These are phyloP conservation scores for Axea sp. DNA, from an alignment of 2,888 invertebrate species.

Conservation along the genomic window DNA sequence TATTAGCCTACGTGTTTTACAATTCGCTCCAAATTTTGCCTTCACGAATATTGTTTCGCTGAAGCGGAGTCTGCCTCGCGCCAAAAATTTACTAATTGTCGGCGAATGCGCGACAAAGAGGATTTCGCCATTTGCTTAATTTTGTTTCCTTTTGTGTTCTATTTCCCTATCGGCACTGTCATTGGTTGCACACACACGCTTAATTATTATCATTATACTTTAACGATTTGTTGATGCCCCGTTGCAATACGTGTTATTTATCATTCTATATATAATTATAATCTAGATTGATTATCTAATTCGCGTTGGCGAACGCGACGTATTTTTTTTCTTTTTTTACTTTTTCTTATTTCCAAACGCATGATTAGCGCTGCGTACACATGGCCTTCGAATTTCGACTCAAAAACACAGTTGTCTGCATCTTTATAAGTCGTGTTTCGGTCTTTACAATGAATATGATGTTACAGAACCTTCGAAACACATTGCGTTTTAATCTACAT, in stretches of 20 bases:
- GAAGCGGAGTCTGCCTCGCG: constrained; percentile 14
- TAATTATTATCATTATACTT: constrained; percentile 68
- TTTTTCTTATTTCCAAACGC: constrained; percentile 36
- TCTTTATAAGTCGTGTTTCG: too few species aligned
- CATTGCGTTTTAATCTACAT: too few species aligned
- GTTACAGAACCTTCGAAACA: too few species aligned
- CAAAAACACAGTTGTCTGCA: too few species aligned
- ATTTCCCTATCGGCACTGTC: constrained; percentile 63
- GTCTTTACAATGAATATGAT: too few species aligned
- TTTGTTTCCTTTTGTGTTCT: constrained; percentile 23
- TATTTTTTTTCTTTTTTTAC: constrained; percentile 19
- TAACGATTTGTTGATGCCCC: constrained; percentile 62
- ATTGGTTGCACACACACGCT: constrained; percentile 67
- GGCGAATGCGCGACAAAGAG: constrained; percentile 52
- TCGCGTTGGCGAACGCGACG: constrained; percentile 20
- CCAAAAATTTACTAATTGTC: constrained; percentile 44
- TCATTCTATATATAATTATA: constrained; percentile 69
- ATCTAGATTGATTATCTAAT: constrained; percentile 74
- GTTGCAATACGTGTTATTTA: constrained; percentile 65
- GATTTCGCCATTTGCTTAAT: constrained; percentile 20
- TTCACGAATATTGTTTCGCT: constrained; percentile 29
- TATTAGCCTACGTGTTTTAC: constrained; percentile 76
- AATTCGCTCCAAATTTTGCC: constrained; percentile 65
- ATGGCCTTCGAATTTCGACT: constrained; percentile 31
- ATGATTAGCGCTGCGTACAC: constrained; percentile 1